Evolutionary conservation across 2,797 vertebrate genomes (phyloP).

Genomic region (Propithecus deckenii): DNA sequence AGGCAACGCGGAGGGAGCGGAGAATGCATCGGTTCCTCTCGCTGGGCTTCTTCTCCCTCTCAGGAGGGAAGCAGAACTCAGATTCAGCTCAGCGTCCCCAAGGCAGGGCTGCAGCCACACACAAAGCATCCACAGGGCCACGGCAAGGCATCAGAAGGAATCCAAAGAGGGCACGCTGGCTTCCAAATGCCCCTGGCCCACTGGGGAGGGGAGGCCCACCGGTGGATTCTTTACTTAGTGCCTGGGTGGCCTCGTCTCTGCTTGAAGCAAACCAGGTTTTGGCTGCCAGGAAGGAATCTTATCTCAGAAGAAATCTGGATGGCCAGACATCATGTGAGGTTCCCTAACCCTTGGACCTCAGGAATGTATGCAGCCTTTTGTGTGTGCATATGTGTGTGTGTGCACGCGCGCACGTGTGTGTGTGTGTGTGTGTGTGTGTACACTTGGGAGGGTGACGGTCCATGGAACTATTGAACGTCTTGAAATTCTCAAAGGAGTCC

Average conservation of each 20-base stretch:
- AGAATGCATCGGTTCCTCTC: rapidly evolving
- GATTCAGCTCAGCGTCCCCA: neutral
- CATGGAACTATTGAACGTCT: neutral
- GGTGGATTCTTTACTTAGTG: neutral
- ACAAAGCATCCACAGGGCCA: rapidly evolving
- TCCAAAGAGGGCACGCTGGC: neutral
- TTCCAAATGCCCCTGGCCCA: neutral
- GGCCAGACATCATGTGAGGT: neutral
- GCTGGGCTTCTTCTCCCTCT: neutral
- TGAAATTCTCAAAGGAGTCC: neutral
- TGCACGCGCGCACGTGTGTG: neutral
- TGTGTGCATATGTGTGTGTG: neutral
- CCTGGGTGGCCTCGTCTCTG: neutral
- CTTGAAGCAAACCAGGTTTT: neutral
- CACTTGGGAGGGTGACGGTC: neutral
- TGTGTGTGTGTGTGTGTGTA: neutral
- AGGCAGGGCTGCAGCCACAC: neutral
- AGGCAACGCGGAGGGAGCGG: neutral
- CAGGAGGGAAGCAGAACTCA: neutral
- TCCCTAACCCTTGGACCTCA: neutral
- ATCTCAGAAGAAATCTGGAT: neutral
- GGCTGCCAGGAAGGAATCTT: neutral
- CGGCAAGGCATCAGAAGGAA: rapidly evolving
- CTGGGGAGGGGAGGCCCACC: neutral
- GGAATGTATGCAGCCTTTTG: neutral